Conservation (phyloP, 2,888 invertebrate species). For the Scaptomyza caliginosa region DNA sequence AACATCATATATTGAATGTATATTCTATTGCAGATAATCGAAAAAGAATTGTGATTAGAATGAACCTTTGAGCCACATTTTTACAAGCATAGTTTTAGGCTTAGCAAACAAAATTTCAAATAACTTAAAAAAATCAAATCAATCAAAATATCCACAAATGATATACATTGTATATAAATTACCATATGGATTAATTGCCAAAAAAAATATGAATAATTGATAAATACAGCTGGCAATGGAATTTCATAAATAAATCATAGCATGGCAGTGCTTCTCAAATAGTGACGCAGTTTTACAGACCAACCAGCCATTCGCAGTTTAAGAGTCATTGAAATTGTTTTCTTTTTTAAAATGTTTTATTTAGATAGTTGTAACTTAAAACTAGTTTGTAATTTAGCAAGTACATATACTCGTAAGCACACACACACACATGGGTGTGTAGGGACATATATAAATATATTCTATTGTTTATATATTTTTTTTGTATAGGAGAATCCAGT, state of each 20-base stretch:
- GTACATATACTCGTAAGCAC: constrained; percentile 27
- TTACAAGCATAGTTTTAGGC: constrained; percentile 7
- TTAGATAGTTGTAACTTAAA: constrained; percentile 42
- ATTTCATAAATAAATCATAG: neutral
- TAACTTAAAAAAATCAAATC: neutral
- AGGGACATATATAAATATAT: constrained; percentile 32
- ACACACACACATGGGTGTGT: constrained; percentile 11
- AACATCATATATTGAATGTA: neutral
- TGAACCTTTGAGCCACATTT: too few species aligned
- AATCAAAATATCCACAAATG: neutral
- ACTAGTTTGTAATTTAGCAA: constrained; percentile 47
- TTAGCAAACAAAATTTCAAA: neutral
- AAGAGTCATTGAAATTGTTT: neutral
- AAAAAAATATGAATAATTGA: neutral
- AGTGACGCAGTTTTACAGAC: neutral
- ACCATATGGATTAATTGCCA: neutral
- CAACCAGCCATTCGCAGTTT: neutral
- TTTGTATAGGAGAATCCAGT: neutral
- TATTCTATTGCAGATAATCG: constrained; percentile 1
- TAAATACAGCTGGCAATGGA: neutral
- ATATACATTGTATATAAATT: neutral
- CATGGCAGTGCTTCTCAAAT: neutral
- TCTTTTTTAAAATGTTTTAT: constrained; percentile 40
- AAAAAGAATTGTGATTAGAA: neutral
- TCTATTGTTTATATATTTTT: constrained; percentile 15